Evolutionary conservation across 2,113 vertebrate genomes (phyloP), one percentile per base, ranked within the genome.

Genomic region (Panthera tigris): DNA sequence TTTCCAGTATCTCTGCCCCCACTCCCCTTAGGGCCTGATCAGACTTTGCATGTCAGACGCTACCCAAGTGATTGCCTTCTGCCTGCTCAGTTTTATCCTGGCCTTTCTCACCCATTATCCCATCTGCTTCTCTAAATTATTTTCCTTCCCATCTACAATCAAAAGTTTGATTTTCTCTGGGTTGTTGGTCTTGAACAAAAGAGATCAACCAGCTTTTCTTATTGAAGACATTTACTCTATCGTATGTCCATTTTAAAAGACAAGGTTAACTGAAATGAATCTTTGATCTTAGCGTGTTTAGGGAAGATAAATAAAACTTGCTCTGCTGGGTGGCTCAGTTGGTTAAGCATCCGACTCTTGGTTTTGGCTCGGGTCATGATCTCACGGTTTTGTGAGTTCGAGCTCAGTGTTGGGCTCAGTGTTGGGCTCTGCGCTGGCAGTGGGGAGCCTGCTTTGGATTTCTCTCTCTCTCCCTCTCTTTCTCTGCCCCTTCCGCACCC

Each of bases 251-350:
- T 93, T 68, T 78, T 74, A 90, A 95, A 85, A 97, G 74, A 66
- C 41, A 36, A 95, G 57, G 33, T 92, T 85, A 93, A 94, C 50
- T 84, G 48, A 86, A 87, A 55, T 48, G 65, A 31, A 73, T 82
- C 76, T 94, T 97, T 94, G 78, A 80, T 87, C 57, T 94, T 94
- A 88, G 41, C 27, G 39, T 78, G 65, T 66, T 15, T 80, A 6
- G 80, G n/a, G 31, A 73, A 92, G 83, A 50, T 41, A 82, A 83
- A 94, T 50, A 92, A 95, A 97, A 92, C 91, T 71, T 88, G 27
- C 66, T 23, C 21, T 94, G 71, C 27, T 82, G 57, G 19, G 57
- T 23, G 57, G 57, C 57, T 61, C 57, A 23, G 57, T 23, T 61
- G 7, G 21, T 61, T 61, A 61, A 10, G 57, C 21, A 8, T 61